Conservation (phyloP, 1,140 invertebrate species). For the Melanaphis sacchari region DNA sequence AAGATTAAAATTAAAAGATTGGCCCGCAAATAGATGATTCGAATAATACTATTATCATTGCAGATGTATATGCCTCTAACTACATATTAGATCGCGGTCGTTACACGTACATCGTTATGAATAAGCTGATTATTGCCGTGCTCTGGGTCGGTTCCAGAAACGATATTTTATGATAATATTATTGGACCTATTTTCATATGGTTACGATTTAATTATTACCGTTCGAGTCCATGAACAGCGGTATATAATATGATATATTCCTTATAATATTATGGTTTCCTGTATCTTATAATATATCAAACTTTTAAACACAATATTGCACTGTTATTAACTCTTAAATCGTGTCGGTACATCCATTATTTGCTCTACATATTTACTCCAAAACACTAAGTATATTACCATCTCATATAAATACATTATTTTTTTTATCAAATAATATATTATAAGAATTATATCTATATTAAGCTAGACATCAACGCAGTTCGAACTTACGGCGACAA, state of each 20-base stretch:
- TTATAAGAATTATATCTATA: not conserved
- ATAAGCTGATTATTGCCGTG: not conserved
- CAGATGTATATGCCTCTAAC: not conserved
- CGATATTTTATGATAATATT: not conserved
- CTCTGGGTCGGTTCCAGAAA: not conserved
- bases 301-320: not conserved
- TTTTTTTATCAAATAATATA: not conserved
- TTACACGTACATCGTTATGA: not conserved
- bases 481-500: not conserved
- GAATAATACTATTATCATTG: not conserved
- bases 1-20: not conserved
- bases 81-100: not conserved
- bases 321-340: constrained; percentile 7
- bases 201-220: constrained; percentile 1
- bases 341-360: not conserved
- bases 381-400: not conserved
- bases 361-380: not conserved
- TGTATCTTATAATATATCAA: not conserved
- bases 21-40: too few species aligned
- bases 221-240: not conserved
- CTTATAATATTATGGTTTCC: not conserved
- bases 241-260: not conserved
- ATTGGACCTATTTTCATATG: not conserved
- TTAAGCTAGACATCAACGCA: not conserved
- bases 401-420: not conserved